phyloP scores from a whole-genome alignment of 1,140 invertebrate genomes.

The Heliothis virescens region DNA sequence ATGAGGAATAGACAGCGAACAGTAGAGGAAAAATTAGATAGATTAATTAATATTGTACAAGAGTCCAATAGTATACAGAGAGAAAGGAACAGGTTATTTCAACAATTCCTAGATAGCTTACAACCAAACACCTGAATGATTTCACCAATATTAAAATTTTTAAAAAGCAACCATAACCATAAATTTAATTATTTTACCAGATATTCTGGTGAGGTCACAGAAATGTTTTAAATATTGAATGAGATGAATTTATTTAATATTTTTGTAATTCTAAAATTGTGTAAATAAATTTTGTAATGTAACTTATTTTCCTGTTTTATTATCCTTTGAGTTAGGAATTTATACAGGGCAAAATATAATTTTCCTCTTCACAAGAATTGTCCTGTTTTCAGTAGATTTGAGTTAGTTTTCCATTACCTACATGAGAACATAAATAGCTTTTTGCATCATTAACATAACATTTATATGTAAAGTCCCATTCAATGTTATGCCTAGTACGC shows the following conservation, averaged over 20 bases:
- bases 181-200: not conserved
- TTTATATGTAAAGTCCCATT: too few relatives aligned
- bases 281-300: not conserved
- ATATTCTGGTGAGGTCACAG: not conserved
- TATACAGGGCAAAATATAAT: not conserved
- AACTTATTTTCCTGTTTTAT: not conserved
- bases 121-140: conserved; percentile 54
- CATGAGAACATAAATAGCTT: too few relatives aligned
- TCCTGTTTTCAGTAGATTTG: not conserved
- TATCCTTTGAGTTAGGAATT: not conserved
- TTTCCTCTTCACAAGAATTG: not conserved
- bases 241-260: not conserved
- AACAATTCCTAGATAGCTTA: conserved; percentile 76
- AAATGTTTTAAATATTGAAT: not conserved
- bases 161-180: not conserved
- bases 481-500: too few relatives aligned
- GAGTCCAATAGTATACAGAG: conserved; percentile 81
- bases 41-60: conserved; percentile 80
- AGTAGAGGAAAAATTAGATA: conserved; percentile 82
- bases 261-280: conserved; percentile 8
- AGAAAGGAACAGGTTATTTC: conserved; percentile 78
- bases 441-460: too few relatives aligned
- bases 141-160: not conserved
- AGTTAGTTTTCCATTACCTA: too few relatives aligned
- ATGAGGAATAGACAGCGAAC: conserved; percentile 77